Evolutionary conservation across 2,113 vertebrate genomes (phyloP), one percentile per base, ranked within the genome.

Genomic region (Aptenodytes patagonicus): DNA sequence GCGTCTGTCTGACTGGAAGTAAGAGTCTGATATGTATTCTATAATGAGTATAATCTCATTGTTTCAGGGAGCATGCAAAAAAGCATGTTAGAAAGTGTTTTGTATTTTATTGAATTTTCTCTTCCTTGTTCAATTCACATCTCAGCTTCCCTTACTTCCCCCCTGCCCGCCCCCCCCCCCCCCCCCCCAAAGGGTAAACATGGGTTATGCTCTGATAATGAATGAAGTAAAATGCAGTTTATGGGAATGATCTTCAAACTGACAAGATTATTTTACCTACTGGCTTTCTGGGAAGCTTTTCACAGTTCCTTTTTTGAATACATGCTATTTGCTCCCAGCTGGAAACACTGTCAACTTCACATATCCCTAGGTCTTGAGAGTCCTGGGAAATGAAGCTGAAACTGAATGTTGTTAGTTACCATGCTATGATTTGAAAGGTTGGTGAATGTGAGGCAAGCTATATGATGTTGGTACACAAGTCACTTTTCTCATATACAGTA

Each of bases 381-480:
- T 88, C 40, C 62, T 69, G 64, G 68, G 49, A 95, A 98, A 97
- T 95, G 55, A 91, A 86, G 57, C 44, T 94, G 91, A 95, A 96
- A 95, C 49, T 4, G 13, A 81, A 36, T 52, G 13, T 28, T 83
- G 47, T 83, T 96, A 93, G 76, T 85, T 95, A 89, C 73, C 70
- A 34, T 51, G 25, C 34, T 93, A 31, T 82, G 64, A 95, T 83
- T 75, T 83, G 86, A 36, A 95, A 47, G 11, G 38, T 13, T 95
- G 44, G 34, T 51, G 68, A 94, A 96, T 92, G 69, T 51, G 28
- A 94, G 83, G 46, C 36, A 93, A 96, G 91, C 86, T 77, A 84
- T 44, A 71, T 68, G 66, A 90, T 77, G 95, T 73, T 90, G 57
- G n/a, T 94, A 87, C 42, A 95, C 65, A 93, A 95, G 54, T 94